A percentile compares a stretch with the other conserved stretches of the same genome.
Evolutionary conservation across 2,113 vertebrate species (phyloP).

Genomic region (Bubo blakistoni): DNA sequence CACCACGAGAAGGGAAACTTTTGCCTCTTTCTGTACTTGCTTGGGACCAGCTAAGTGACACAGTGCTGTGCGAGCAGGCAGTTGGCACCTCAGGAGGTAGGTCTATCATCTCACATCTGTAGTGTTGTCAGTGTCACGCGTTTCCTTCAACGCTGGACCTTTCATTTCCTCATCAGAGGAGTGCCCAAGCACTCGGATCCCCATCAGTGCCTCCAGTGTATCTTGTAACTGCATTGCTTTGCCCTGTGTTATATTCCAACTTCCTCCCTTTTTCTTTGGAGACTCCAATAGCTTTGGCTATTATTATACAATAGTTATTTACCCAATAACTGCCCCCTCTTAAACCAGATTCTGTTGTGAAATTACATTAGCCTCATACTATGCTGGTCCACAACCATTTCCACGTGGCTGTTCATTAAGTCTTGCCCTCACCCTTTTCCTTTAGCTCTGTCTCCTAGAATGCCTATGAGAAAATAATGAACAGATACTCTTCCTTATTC

Average conservation of each 20-base stretch:
- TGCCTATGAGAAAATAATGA: neutral
- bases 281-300: neutral
- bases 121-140: neutral
- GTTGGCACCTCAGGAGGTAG: neutral
- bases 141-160: neutral
- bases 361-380: neutral
- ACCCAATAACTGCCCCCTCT: neutral
- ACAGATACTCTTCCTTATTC: neutral
- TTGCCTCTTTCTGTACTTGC: neutral
- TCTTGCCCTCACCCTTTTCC: neutral
- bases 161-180: neutral
- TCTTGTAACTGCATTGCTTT: neutral
- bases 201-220: neutral
- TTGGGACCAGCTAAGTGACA: neutral
- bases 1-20: neutral
- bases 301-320: too few species aligned
- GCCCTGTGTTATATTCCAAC: neutral
- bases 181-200: neutral
- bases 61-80: fast-evolving
- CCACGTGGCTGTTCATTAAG: neutral
- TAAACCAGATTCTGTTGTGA: neutral
- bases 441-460: neutral
- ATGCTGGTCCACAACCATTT: neutral
- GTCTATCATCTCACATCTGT: neutral
- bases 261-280: neutral